Conservation (phyloP, 2,797 vertebrate species). For the Diplodus puntazzo region DNA sequence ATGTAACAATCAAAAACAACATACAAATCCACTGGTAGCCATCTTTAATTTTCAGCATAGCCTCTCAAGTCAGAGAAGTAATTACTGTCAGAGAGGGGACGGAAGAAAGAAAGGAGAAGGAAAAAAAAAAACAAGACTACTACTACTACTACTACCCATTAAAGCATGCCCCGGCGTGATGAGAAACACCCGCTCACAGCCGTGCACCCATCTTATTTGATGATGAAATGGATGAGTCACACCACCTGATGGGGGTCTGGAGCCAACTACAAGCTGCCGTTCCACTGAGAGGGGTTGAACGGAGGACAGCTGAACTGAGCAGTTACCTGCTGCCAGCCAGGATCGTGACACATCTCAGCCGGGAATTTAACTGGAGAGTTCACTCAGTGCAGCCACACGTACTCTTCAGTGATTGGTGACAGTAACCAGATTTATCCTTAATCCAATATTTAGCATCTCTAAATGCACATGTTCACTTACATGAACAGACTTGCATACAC, state of each 20-base stretch:
- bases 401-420: not conserved
- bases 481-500: too few species aligned
- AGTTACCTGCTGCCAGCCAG: slow-evolving; percentile 24
- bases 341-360: slow-evolving; percentile 24
- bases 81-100: slow-evolving; percentile 41
- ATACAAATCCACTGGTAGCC: not conserved
- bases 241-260: slow-evolving; percentile 48
- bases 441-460: too few species aligned
- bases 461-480: too few species aligned
- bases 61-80: slow-evolving; percentile 7
- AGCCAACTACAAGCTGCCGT: slow-evolving; percentile 27
- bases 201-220: slow-evolving; percentile 27
- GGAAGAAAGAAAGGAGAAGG: not conserved
- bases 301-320: slow-evolving; percentile 41
- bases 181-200: slow-evolving; percentile 32
- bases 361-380: not conserved
- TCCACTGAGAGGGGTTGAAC: slow-evolving; percentile 27
- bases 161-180: slow-evolving; percentile 14
- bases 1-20: slow-evolving; percentile 1
- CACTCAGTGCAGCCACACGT: not conserved
- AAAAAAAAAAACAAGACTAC: slow-evolving; percentile 5
- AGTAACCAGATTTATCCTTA: not conserved
- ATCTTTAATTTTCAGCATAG: slow-evolving; percentile 19
- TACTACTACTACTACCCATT: slow-evolving; percentile 2
- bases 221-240: slow-evolving; percentile 55